phyloP scores from a whole-genome alignment of 2,888 invertebrate species.

The Byasa hedistus region DNA sequence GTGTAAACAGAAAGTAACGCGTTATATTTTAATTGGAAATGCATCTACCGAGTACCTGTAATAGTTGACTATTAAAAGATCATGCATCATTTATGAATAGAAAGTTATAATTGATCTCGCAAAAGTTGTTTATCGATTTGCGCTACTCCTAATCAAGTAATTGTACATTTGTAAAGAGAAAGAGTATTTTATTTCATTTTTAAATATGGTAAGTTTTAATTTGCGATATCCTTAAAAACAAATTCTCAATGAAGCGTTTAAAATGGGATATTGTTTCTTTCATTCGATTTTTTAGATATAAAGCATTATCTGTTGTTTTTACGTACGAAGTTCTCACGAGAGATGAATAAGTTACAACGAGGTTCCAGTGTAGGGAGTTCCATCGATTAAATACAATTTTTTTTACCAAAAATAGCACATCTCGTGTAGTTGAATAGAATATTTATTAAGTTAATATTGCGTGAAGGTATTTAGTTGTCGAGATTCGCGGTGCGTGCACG shows the following conservation, averaged over 20 bases:
- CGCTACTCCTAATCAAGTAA: background rate
- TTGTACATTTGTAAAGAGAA: background rate
- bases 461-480: conserved; percentile 73
- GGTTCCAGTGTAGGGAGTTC: conserved; percentile 17
- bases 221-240: background rate
- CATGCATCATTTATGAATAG: background rate
- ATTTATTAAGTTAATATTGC: conserved; percentile 64
- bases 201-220: background rate
- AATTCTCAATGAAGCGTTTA: conserved; percentile 24
- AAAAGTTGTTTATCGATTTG: background rate
- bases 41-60: background rate
- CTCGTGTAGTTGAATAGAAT: conserved; percentile 42
- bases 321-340: conserved; percentile 72
- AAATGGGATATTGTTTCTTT: conserved; percentile 37
- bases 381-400: background rate
- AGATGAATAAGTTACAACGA: conserved; percentile 32
- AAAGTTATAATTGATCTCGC: background rate
- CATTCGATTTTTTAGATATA: conserved; percentile 39
- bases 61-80: background rate
- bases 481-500: conserved; percentile 57
- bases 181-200: background rate
- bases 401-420: background rate
- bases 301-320: conserved; percentile 55
- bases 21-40: background rate
- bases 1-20: background rate